Conservation (phyloP, 1,140 invertebrate species). For the Achatina immaculata region DNA sequence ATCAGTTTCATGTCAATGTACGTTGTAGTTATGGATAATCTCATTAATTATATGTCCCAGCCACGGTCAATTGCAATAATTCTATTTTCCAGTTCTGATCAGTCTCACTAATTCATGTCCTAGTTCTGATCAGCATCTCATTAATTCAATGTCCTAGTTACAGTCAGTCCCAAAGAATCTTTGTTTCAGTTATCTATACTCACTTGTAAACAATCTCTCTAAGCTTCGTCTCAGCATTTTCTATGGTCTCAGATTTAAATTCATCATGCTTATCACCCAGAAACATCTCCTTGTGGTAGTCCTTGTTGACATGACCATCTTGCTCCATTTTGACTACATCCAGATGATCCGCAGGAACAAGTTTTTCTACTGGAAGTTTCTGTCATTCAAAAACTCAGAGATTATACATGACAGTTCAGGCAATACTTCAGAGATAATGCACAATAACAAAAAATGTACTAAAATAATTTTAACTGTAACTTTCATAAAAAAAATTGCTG, state of each 20-base stretch:
- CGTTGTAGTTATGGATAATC: too few species aligned
- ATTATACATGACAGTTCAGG: not conserved
- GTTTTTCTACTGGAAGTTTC: slow-evolving; percentile 53
- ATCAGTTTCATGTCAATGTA: too few species aligned
- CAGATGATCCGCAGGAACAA: slow-evolving; percentile 67
- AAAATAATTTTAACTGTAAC: too few species aligned
- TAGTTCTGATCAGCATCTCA: too few species aligned
- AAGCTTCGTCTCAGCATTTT: slow-evolving; percentile 58
- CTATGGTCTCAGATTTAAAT: slow-evolving; percentile 55
- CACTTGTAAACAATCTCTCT: slow-evolving; percentile 66
- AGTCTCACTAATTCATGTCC: too few species aligned
- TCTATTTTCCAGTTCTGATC: too few species aligned
- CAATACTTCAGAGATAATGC: not conserved
- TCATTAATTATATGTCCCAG: too few species aligned
- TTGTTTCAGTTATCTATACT: slow-evolving; percentile 23
- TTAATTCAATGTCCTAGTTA: too few species aligned
- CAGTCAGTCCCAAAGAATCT: too few species aligned
- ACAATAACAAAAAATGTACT: not conserved
- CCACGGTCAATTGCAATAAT: too few species aligned
- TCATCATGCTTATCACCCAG: slow-evolving; percentile 67
- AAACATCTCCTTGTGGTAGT: slow-evolving; percentile 69
- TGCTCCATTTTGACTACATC: slow-evolving; percentile 69
- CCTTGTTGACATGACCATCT: slow-evolving; percentile 69
- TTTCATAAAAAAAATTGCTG: too few species aligned
- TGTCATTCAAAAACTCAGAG: slow-evolving; percentile 9